A percentile compares a stretch with the other conserved stretches of the same genome.
phyloP scores from a whole-genome alignment of 2,797 vertebrate genomes.

The Decapterus maruadsi region DNA sequence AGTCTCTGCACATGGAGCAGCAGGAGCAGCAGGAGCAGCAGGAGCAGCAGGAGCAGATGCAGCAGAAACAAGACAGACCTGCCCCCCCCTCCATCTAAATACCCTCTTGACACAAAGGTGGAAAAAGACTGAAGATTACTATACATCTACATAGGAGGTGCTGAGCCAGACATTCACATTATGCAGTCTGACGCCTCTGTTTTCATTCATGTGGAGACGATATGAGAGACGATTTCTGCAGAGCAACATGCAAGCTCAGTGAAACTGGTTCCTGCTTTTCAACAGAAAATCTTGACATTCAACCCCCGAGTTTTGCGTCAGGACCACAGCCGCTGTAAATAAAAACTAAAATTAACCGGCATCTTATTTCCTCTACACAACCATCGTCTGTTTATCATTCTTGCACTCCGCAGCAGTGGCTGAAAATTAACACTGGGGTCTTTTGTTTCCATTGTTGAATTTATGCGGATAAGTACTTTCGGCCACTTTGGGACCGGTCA shows the following conservation, averaged over 20 bases:
- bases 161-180: constrained; percentile 47
- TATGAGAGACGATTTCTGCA: constrained; percentile 25
- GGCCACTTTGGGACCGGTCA: too few relatives aligned
- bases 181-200: constrained; percentile 33
- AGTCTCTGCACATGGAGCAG: constrained; percentile 26
- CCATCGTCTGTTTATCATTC: not conserved
- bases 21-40: constrained; percentile 43
- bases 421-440: not conserved
- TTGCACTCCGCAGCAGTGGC: not conserved
- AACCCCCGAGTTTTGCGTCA: not conserved
- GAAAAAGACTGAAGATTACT: constrained; percentile 53
- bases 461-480: not conserved
- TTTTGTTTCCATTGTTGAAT: not conserved
- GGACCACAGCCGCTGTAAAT: not conserved
- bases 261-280: constrained; percentile 12
- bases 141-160: constrained; percentile 39
- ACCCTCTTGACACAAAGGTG: constrained; percentile 26
- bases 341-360: not conserved
- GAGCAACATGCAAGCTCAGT: constrained; percentile 21
- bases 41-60: constrained; percentile 40
- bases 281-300: constrained; percentile 10
- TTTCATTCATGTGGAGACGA: constrained; percentile 45
- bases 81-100: constrained; percentile 25
- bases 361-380: not conserved
- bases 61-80: constrained; percentile 56